These are phyloP conservation scores for Hypomecis punctinalis DNA, from an alignment of 2,888 invertebrate genomes.

Conservation along the genomic window DNA sequence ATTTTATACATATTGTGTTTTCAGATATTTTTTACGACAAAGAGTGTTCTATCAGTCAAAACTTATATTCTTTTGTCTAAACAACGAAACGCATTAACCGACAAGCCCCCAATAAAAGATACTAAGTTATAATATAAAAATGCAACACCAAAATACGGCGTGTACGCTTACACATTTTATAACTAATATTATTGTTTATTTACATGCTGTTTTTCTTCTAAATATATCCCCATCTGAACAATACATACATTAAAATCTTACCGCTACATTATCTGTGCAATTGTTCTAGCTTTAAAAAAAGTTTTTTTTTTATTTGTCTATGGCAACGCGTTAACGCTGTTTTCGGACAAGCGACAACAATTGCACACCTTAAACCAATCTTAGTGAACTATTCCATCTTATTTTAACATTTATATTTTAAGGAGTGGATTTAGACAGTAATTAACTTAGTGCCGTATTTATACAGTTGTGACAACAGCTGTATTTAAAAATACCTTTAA, in stretches of 20 bases:
- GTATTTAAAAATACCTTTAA: conserved; percentile 42
- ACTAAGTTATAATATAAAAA: conserved; percentile 67
- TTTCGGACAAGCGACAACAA: conserved; percentile 70
- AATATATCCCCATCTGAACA: conserved; percentile 85
- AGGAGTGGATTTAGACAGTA: conserved; percentile 80
- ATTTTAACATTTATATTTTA: conserved; percentile 61
- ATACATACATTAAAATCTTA: conserved; percentile 84
- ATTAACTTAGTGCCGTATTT: conserved; percentile 69
- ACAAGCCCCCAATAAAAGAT: conserved; percentile 62
- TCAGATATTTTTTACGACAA: conserved; percentile 3
- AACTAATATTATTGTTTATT: conserved; percentile 68
- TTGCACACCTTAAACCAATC: conserved; percentile 74
- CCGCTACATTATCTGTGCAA: conserved; percentile 76
- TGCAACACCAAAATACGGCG: conserved; percentile 68
- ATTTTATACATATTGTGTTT: not conserved
- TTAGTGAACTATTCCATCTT: conserved; percentile 66
- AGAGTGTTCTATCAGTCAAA: conserved; percentile 12
- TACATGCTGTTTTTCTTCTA: conserved; percentile 81
- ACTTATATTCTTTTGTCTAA: conserved; percentile 8
- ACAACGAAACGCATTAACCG: conserved; percentile 30
- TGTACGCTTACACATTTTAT: conserved; percentile 49
- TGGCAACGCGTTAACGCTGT: conserved; percentile 56
- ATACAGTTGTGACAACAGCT: conserved; percentile 26
- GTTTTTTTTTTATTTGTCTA: conserved; percentile 47
- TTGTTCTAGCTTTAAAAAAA: conserved; percentile 67